phyloP scores from a whole-genome alignment of 2,797 vertebrate genomes.

The Pelobates cultripes region DNA sequence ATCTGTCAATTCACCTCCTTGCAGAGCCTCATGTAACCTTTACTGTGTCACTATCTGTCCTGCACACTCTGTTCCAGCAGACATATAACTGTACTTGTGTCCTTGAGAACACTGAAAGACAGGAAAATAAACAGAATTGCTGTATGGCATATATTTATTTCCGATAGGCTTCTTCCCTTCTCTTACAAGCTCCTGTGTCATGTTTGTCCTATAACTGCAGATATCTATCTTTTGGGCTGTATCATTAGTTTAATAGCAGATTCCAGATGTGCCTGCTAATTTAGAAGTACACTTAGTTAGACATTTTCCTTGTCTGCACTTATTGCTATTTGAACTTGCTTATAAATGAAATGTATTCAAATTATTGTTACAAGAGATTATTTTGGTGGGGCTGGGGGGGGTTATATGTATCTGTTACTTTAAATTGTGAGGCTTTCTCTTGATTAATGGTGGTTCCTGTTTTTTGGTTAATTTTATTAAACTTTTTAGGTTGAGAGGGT shows the following conservation, averaged over 20 bases:
- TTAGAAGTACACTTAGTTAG: not conserved
- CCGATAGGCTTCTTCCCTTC: not conserved
- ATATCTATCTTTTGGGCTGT: not conserved
- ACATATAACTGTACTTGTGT: constrained; percentile 10
- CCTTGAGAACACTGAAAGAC: constrained; percentile 1
- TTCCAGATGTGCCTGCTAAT: not conserved
- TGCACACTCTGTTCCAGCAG: not conserved
- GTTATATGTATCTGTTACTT: too few relatives aligned
- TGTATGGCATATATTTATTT: not conserved
- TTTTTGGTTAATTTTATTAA: too few relatives aligned
- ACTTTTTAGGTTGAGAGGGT: too few relatives aligned
- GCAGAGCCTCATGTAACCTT: constrained; percentile 25
- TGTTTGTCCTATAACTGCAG: not conserved
- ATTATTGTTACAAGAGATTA: too few relatives aligned
- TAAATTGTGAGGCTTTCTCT: too few relatives aligned
- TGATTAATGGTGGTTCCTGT: too few relatives aligned
- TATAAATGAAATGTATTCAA: too few relatives aligned
- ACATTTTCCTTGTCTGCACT: not conserved
- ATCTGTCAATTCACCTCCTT: not conserved
- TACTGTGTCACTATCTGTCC: constrained; percentile 11
- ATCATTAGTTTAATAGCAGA: not conserved
- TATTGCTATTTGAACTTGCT: too few relatives aligned
- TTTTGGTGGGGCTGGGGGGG: too few relatives aligned
- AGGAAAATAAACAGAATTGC: constrained; percentile 1
- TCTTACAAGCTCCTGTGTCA: not conserved